phyloP scores from a whole-genome alignment of 2,113 vertebrate species.

The Perca flavescens region DNA sequence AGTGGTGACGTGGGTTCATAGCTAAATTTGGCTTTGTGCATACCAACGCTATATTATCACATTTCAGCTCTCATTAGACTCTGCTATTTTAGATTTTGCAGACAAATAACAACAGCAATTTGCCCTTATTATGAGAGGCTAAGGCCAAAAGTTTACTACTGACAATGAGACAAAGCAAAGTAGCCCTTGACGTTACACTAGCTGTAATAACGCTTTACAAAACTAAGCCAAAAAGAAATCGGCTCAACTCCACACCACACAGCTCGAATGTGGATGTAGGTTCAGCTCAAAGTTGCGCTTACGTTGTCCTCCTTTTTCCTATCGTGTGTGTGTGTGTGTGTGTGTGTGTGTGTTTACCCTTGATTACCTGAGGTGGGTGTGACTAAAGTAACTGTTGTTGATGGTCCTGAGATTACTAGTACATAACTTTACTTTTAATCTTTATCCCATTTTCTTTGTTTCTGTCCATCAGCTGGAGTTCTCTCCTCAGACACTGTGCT shows the following conservation, averaged over 20 bases:
- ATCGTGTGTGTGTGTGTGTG: too few species aligned
- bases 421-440: too few species aligned
- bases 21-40: conserved; percentile 62
- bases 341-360: too few species aligned
- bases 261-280: not conserved
- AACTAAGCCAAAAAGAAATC: conserved; percentile 1
- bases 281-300: not conserved
- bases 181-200: not conserved
- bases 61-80: conserved; percentile 67
- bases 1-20: conserved; percentile 36
- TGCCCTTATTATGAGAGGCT: conserved; percentile 30
- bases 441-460: not conserved
- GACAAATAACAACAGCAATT: conserved; percentile 61
- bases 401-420: not conserved
- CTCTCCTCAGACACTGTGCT: conserved; percentile 98
- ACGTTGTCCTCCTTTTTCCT: not conserved
- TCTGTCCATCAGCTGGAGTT: conserved; percentile 91
- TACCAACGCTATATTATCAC: conserved; percentile 61
- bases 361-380: not conserved
- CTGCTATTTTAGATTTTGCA: conserved; percentile 70
- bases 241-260: not conserved
- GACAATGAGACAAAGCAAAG: conserved; percentile 20
- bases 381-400: not conserved
- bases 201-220: not conserved
- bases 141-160: not conserved